A percentile compares a stretch with the other conserved stretches of the same genome.
Evolutionary conservation across 2,888 invertebrate genomes (phyloP).

Genomic region (Serrognathus titanus): DNA sequence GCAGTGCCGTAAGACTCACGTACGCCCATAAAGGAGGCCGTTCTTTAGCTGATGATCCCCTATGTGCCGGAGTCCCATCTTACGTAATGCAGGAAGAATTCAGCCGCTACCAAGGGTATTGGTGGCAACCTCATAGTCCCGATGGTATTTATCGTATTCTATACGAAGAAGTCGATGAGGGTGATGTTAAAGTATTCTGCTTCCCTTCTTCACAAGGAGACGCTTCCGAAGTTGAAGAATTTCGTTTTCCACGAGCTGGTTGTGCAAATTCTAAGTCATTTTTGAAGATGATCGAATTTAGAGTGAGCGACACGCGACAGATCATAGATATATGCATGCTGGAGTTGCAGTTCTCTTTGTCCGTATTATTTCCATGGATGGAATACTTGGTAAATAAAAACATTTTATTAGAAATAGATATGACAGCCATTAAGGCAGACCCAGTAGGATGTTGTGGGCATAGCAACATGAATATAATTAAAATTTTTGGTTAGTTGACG

Average conservation of each 20-base stretch:
- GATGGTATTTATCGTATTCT: constrained; percentile 74
- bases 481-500: too few species aligned
- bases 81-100: constrained; percentile 99
- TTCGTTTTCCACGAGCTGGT: constrained; percentile 84
- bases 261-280: constrained; percentile 87
- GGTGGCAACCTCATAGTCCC: constrained; percentile 73
- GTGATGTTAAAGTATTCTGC: constrained; percentile 86
- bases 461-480: too few species aligned
- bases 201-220: constrained; percentile 80
- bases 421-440: too few species aligned
- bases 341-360: constrained; percentile 72
- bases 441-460: too few species aligned
- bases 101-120: constrained; percentile 88
- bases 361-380: constrained; percentile 84
- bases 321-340: constrained; percentile 72
- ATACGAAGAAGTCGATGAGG: constrained; percentile 85
- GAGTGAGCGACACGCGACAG: constrained; percentile 61
- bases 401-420: not conserved
- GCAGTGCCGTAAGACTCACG: constrained; percentile 68
- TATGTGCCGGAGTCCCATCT: constrained; percentile 92
- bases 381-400: constrained; percentile 76
- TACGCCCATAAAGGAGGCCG: constrained; percentile 66
- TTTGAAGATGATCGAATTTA: constrained; percentile 81
- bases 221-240: constrained; percentile 67
- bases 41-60: constrained; percentile 74